Evolutionary conservation across 1,140 invertebrate species (phyloP), one percentile per base, ranked within the genome.

Genomic region (Ips typographus): DNA sequence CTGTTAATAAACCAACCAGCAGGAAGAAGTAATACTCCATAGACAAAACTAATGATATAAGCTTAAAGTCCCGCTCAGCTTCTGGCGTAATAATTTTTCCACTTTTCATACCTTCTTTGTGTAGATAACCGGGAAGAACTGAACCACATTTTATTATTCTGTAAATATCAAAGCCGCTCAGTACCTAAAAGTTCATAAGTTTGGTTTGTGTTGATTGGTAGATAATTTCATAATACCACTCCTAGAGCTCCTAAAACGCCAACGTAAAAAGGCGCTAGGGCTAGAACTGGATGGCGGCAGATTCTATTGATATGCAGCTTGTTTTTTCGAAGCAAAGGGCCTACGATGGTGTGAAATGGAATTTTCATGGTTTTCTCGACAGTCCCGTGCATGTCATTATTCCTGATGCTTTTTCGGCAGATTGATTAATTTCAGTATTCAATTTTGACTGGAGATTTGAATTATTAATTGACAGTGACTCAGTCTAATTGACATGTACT

Each of bases 21-120:
- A 78, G 62, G 40, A 78, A 73, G 38, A 71, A 47, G 55, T 78
- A 77, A 68, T 77, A 78, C 68, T 78, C 77, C 3, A 75, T 44
- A 8, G 77, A 77, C 44, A 77, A 65, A n/a, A 77, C 72, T 38
- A 77, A 60, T 49, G 70, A 75, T 43, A 78, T 76, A 4, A 78
- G 63, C 68, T 77, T 77, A 53, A 73, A 69, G 66, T 78, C 77
- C 51, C 77, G 68, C 66, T 78, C 76, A 39, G 70, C 59, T 70
- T 75, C 74, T 5, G 76, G 72, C 2, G 65, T 56, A 7, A 76
- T 67, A 8, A 78, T 37, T 60, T 71, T 74, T 40, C 72, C 73
- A 37, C 63, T 69, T 71, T 74, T 74, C n/a, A 76, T 56, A 39
- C 77, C 43, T 51, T 71, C 69, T 47, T 73, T 73, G 59, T 64